Conservation (phyloP, 2,113 vertebrate genomes). For the Myxocyprinus asiaticus region DNA sequence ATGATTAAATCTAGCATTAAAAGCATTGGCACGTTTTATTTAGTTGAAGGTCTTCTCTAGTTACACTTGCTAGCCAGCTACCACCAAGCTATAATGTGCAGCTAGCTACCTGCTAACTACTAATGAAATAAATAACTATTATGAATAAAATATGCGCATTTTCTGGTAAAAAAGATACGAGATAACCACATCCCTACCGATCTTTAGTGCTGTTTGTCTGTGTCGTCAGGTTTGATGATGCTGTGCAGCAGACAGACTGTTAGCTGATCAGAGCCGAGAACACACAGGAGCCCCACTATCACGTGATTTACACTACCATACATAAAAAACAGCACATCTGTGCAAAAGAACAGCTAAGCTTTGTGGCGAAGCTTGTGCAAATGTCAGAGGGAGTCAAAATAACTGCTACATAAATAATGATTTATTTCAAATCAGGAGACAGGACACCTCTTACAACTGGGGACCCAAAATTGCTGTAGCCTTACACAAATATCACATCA, state of each 20-base stretch:
- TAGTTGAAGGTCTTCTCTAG: background rate
- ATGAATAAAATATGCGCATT: background rate
- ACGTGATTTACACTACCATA: conserved; percentile 7
- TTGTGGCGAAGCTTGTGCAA: background rate
- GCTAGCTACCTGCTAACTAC: background rate
- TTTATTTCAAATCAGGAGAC: background rate
- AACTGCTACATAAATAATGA: background rate
- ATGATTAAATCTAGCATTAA: background rate
- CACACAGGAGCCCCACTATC: background rate
- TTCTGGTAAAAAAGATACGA: background rate
- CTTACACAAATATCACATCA: background rate
- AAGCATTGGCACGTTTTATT: background rate
- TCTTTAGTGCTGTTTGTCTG: background rate
- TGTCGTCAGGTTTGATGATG: background rate
- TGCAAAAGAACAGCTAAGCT: background rate
- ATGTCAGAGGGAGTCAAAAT: background rate
- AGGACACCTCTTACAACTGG: background rate
- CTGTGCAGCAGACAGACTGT: background rate
- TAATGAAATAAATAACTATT: background rate
- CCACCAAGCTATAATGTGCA: background rate
- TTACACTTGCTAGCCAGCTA: background rate
- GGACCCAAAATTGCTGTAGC: too few relatives aligned
- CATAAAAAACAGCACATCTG: background rate
- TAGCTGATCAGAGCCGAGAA: background rate
- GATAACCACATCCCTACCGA: conserved; percentile 17